phyloP scores from a whole-genome alignment of 2,797 vertebrate species.

The Sebastes diploproa region DNA sequence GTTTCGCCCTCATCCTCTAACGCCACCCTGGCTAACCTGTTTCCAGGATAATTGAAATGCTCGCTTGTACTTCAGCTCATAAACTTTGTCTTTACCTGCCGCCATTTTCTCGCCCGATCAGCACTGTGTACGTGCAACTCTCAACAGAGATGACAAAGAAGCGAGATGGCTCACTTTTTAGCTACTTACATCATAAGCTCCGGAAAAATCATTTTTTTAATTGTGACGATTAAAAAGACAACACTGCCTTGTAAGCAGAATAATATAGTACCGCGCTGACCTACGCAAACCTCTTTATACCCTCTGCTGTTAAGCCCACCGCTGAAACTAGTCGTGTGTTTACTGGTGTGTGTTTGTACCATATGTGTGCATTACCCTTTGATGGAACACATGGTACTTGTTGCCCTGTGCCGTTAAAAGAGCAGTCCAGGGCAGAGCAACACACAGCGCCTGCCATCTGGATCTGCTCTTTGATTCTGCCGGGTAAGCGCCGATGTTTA shows the following conservation, averaged over 20 bases:
- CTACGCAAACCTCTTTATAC: neutral
- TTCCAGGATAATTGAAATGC: too few relatives aligned
- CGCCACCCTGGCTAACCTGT: too few relatives aligned
- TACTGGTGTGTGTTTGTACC: neutral
- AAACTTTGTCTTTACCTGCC: too few relatives aligned
- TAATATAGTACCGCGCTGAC: neutral
- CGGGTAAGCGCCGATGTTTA: conserved; percentile 52
- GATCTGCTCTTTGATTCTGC: conserved; percentile 58
- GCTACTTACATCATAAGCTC: too few relatives aligned
- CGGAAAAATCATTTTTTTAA: too few relatives aligned
- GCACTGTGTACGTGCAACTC: too few relatives aligned
- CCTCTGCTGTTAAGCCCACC: neutral
- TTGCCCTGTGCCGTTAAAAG: conserved; percentile 56
- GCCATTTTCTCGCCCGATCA: too few relatives aligned
- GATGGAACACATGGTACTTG: conserved; percentile 71
- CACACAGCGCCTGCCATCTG: conserved; percentile 65
- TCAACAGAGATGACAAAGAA: too few relatives aligned
- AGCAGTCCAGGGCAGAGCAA: conserved; percentile 38
- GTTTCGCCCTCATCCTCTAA: too few relatives aligned
- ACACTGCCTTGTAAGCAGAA: neutral
- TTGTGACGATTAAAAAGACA: neutral
- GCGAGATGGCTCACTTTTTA: too few relatives aligned
- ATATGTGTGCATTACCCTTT: conserved; percentile 33
- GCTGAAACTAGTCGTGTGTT: neutral
- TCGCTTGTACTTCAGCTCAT: too few relatives aligned